Percentiles rank a stretch among this genome's conserved stretches.
Evolutionary conservation across 2,888 invertebrate genomes (phyloP).

Genomic region (Meta bourneti): DNA sequence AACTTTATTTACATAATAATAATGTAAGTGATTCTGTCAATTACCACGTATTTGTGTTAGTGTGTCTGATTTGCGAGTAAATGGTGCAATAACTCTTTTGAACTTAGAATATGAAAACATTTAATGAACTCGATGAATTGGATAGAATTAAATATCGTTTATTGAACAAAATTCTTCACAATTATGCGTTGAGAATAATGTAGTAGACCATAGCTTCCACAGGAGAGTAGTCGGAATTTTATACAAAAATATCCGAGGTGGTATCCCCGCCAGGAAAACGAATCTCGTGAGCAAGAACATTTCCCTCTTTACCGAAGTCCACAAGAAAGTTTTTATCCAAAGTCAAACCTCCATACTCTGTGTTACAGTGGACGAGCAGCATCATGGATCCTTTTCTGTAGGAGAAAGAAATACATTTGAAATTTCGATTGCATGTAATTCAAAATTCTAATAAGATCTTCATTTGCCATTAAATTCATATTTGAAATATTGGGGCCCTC

Average conservation of each 20-base stretch:
- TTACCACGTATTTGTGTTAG: no score
- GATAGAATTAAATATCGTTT: no score
- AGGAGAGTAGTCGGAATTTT: neutral
- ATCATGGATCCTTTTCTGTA: slow-evolving; percentile 86
- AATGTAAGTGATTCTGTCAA: no score
- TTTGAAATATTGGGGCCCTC: no score
- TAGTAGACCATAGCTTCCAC: no score
- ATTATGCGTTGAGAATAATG: no score
- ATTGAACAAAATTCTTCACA: no score
- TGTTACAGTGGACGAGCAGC: slow-evolving; percentile 91
- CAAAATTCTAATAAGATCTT: neutral
- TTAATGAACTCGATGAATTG: no score
- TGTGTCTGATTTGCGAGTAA: no score
- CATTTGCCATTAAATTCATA: neutral
- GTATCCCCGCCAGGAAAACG: slow-evolving; percentile 99
- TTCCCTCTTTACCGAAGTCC: slow-evolving; percentile 94
- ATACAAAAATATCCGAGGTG: slow-evolving; percentile 95
- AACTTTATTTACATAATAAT: no score
- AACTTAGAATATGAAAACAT: no score
- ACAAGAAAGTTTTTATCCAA: slow-evolving; percentile 93
- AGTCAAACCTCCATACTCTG: slow-evolving; percentile 90
- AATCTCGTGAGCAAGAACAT: slow-evolving; percentile 95
- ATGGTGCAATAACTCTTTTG: no score
- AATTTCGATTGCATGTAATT: neutral
- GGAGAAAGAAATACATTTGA: neutral